A percentile compares a stretch with the other conserved stretches of the same genome.
Conservation (phyloP, 37 sponge, comb jelly and placozoan genomes). For the Beroe forskalii region DNA sequence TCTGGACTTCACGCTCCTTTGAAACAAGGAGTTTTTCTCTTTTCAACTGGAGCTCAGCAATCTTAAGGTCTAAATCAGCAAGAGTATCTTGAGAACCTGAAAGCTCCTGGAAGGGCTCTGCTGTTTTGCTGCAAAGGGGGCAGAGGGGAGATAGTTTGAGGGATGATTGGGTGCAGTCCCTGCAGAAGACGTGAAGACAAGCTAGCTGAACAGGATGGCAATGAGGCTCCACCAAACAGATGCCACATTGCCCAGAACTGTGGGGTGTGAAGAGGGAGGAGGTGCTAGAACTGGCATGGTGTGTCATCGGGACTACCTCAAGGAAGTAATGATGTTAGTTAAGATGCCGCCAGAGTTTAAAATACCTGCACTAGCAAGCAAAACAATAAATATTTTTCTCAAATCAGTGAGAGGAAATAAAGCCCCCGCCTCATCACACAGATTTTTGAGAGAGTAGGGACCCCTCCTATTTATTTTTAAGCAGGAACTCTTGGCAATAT, state of each 20-base stretch:
- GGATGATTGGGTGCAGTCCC: background rate
- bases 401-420: too few relatives aligned
- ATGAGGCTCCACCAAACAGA: background rate
- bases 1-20: constrained; percentile 27
- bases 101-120: background rate
- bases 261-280: background rate
- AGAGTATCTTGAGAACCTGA: background rate
- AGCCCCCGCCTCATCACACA: too few relatives aligned
- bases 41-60: background rate
- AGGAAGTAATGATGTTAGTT: too few relatives aligned
- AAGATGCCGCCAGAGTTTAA: too few relatives aligned
- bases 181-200: constrained; percentile 6
- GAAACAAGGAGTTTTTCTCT: constrained; percentile 14
- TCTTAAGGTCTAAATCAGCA: background rate
- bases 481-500: too few relatives aligned
- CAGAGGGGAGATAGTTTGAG: background rate
- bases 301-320: too few relatives aligned
- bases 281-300: background rate
- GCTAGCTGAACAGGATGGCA: background rate
- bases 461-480: too few relatives aligned
- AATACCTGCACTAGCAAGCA: too few relatives aligned
- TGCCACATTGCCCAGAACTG: background rate
- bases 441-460: too few relatives aligned
- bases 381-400: too few relatives aligned
- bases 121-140: background rate